These are phyloP conservation scores for Standfussiana lucernea DNA, from an alignment of 2,888 invertebrate genomes.

Conservation along the genomic window DNA sequence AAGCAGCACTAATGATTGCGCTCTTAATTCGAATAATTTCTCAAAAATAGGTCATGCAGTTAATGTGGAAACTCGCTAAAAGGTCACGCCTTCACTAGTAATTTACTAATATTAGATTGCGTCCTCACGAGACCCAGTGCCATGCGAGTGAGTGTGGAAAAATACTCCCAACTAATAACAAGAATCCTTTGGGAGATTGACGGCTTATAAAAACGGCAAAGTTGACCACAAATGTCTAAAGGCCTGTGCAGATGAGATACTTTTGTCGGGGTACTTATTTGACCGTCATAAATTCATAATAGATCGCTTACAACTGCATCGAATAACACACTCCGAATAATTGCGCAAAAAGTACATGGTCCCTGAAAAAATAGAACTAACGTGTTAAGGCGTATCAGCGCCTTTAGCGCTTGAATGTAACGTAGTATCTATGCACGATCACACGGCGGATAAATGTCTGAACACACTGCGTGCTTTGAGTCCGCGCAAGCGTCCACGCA, in stretches of 20 bases:
- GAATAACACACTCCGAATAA: not conserved
- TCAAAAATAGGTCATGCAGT: conserved; percentile 48
- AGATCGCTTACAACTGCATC: not conserved
- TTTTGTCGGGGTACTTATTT: not conserved
- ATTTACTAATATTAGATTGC: conserved; percentile 45
- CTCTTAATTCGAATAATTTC: conserved; percentile 44
- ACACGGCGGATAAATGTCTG: not conserved
- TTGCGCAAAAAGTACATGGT: not conserved
- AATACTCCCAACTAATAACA: conserved; percentile 27
- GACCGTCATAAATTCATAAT: not conserved
- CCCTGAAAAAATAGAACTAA: not conserved
- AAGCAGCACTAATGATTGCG: conserved; percentile 34
- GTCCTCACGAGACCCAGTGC: conserved; percentile 25
- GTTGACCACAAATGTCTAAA: not conserved
- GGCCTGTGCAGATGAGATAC: not conserved
- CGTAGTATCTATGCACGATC: not conserved
- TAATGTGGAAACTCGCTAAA: conserved; percentile 25
- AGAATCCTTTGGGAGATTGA: conserved; percentile 36
- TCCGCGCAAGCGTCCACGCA: not conserved
- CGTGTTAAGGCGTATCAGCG: not conserved
- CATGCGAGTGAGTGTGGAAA: conserved; percentile 21
- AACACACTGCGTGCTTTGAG: not conserved
- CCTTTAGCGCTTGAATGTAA: not conserved
- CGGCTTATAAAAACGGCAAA: conserved; percentile 6
- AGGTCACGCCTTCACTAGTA: conserved; percentile 37